Evolutionary conservation across 2,113 vertebrate genomes (phyloP).

Genomic region (Halcyon senegalensis): DNA sequence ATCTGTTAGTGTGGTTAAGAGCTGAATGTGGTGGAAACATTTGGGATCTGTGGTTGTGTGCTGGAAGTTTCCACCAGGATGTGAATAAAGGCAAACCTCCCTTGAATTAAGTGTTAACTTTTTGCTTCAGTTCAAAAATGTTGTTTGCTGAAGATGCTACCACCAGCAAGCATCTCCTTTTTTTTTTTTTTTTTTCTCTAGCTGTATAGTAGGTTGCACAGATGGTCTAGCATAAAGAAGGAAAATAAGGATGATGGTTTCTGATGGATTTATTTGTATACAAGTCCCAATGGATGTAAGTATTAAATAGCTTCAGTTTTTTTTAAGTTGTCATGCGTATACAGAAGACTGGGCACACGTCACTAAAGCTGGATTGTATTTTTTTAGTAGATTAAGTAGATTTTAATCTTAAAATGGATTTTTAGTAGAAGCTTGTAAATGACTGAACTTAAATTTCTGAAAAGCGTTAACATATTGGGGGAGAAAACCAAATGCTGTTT

Average conservation of each 20-base stretch:
- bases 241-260: constrained; percentile 47
- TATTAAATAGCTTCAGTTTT: constrained; percentile 27
- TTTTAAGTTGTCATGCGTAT: neutral
- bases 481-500: neutral
- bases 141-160: neutral
- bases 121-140: neutral
- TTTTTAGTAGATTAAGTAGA: constrained; percentile 19
- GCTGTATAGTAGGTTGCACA: constrained; percentile 17
- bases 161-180: neutral
- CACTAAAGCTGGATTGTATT: neutral
- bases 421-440: constrained; percentile 30
- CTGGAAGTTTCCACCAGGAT: neutral
- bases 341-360: neutral
- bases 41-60: neutral
- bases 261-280: constrained; percentile 47
- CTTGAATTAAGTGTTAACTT: neutral
- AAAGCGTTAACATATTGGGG: neutral
- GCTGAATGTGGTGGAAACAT: neutral
- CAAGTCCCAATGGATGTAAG: neutral
- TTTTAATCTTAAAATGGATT: constrained; percentile 35
- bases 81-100: neutral
- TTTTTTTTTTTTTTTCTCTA: neutral
- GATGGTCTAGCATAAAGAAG: constrained; percentile 52
- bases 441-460: neutral
- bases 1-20: neutral